Evolutionary conservation across 2,797 vertebrate genomes (phyloP).

Genomic region (Ptychadena robeensis): DNA sequence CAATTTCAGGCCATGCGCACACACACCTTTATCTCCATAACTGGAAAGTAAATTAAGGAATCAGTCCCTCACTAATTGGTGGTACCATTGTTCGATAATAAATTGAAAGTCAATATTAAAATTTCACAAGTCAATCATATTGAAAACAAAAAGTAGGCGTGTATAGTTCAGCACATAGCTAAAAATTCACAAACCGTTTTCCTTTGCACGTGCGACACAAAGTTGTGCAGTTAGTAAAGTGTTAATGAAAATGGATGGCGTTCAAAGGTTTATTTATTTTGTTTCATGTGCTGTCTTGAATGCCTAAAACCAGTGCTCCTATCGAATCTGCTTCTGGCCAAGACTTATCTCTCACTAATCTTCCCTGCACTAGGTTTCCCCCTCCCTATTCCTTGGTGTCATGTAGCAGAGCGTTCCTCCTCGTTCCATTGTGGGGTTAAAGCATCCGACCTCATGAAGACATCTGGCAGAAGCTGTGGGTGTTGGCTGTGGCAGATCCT

Average conservation of each 20-base stretch:
- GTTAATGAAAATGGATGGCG: neutral
- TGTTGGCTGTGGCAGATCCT: constrained; percentile 83
- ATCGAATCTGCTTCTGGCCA: constrained; percentile 33
- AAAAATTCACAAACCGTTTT: neutral
- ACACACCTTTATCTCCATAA: too few relatives aligned
- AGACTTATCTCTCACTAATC: constrained; percentile 26
- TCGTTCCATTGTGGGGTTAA: constrained; percentile 73
- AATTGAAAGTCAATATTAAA: too few relatives aligned
- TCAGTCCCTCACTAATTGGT: too few relatives aligned
- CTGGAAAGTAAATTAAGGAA: too few relatives aligned
- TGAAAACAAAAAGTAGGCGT: too few relatives aligned
- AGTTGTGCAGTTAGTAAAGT: neutral
- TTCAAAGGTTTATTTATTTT: constrained; percentile 27
- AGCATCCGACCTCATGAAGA: constrained; percentile 70
- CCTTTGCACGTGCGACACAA: neutral
- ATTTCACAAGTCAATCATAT: too few relatives aligned
- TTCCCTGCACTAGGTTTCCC: neutral
- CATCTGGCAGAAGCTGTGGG: constrained; percentile 84
- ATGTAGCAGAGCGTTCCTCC: constrained; percentile 38
- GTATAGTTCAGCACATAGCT: too few relatives aligned
- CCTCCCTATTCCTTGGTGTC: constrained; percentile 15
- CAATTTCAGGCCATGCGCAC: too few relatives aligned
- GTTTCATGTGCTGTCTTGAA: constrained; percentile 24
- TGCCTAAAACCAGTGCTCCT: constrained; percentile 11
- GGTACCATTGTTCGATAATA: too few relatives aligned